Percentiles rank a stretch among this genome's conserved stretches.
Evolutionary conservation across 2,888 invertebrate genomes (phyloP).

Genomic region (Allygus modestus): DNA sequence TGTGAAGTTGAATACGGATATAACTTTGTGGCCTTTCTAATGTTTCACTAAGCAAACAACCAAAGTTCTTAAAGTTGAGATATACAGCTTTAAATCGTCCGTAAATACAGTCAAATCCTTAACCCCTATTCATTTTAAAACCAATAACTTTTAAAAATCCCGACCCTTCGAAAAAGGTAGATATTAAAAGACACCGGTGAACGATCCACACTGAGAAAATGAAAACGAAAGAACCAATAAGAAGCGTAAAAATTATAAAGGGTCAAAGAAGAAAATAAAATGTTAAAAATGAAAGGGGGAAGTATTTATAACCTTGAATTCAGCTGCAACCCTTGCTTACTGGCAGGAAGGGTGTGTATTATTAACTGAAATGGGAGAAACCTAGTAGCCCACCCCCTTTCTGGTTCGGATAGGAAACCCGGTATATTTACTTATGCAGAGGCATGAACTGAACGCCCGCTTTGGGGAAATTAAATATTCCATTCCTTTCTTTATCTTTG

Average conservation of each 20-base stretch:
- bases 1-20: no score
- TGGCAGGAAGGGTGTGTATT: conserved; percentile 25
- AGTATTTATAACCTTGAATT: neutral
- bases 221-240: neutral
- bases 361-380: conserved; percentile 1
- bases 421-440: neutral
- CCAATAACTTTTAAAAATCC: neutral
- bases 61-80: no score
- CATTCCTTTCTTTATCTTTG: neutral
- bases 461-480: conserved; percentile 5
- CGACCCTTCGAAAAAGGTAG: neutral
- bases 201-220: neutral
- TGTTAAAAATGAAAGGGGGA: neutral
- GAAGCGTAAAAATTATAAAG: neutral
- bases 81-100: no score
- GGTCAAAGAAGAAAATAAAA: neutral
- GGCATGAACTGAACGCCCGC: conserved; percentile 2
- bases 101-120: no score
- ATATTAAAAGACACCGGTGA: neutral
- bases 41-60: no score
- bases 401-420: neutral
- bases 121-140: neutral
- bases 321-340: neutral
- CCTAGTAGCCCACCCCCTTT: neutral
- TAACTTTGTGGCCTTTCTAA: no score